Evolutionary conservation across 2,113 vertebrate species (phyloP).

Genomic region (Nothoprocta perdicaria): DNA sequence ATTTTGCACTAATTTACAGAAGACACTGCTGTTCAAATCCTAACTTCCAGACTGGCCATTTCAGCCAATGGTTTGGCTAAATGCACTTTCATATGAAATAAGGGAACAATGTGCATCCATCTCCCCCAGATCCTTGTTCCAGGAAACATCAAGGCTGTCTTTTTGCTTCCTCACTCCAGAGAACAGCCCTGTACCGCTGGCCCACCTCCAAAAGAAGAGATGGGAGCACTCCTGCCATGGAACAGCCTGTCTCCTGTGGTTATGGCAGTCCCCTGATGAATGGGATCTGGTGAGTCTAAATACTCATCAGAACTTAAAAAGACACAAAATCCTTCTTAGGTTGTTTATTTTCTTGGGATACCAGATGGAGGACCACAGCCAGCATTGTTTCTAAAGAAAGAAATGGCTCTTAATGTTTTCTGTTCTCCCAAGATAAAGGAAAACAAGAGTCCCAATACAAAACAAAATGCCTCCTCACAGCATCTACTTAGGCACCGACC

Average conservation of each 20-base stretch:
- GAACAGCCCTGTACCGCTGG: background rate
- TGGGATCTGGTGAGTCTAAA: background rate
- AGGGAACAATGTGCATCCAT: background rate
- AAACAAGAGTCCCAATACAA: background rate
- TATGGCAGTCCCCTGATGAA: rapidly evolving
- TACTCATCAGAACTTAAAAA: background rate
- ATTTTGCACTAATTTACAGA: background rate
- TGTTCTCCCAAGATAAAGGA: background rate
- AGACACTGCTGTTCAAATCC: rapidly evolving
- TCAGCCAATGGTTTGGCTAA: background rate
- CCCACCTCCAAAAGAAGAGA: background rate
- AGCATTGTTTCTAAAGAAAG: background rate
- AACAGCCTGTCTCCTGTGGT: background rate
- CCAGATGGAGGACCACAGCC: background rate
- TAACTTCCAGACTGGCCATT: background rate
- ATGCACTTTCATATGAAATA: background rate
- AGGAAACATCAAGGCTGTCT: background rate
- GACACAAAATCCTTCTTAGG: background rate
- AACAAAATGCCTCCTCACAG: background rate
- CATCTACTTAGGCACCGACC: background rate
- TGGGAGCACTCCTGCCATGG: background rate
- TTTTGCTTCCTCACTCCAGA: background rate
- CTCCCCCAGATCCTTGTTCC: background rate
- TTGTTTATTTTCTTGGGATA: background rate
- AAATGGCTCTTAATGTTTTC: background rate